Conservation (phyloP, 2,113 vertebrate genomes). For the Meles meles region DNA sequence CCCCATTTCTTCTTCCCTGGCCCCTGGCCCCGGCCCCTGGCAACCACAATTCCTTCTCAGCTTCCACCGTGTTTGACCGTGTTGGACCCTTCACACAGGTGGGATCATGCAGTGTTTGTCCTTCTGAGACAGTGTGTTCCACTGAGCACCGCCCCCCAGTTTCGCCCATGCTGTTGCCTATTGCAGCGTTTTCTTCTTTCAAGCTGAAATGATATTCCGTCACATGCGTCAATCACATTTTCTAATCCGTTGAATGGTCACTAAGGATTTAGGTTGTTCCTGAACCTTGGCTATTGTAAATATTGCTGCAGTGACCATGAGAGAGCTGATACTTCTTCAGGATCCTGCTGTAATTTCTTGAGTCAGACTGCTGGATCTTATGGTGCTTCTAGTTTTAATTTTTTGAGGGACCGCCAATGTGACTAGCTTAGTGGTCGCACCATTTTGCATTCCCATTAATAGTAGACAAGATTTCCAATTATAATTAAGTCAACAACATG, state of each 20-base stretch:
- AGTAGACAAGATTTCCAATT: neutral
- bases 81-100: neutral
- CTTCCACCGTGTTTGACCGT: neutral
- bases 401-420: neutral
- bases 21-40: neutral
- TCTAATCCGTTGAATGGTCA: neutral
- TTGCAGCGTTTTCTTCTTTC: neutral
- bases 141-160: neutral
- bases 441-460: neutral
- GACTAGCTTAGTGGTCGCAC: neutral
- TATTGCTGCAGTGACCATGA: neutral
- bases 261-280: neutral
- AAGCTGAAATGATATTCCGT: neutral
- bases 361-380: neutral
- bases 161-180: no score
- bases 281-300: neutral
- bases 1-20: neutral
- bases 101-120: neutral
- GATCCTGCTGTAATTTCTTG: neutral
- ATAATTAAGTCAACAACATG: neutral
- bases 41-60: neutral
- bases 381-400: neutral
- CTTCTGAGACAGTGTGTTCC: neutral
- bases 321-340: neutral
- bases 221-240: neutral